Evolutionary conservation across 92 coral and sea anemone genomes (phyloP).

Genomic region (Phymanthus crucifer): DNA sequence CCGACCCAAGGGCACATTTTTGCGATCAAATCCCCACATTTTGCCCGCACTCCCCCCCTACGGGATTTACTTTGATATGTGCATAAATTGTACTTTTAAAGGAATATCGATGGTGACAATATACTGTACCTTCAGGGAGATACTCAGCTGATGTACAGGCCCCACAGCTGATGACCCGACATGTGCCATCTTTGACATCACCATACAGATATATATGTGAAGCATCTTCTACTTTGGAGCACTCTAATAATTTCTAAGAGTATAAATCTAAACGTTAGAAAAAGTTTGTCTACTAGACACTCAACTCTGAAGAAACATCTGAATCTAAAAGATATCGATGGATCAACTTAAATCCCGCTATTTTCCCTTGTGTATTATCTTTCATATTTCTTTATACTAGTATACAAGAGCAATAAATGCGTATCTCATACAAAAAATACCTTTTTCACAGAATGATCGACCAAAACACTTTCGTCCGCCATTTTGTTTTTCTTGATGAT

Average conservation of each 20-base stretch:
- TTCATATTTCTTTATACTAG: background rate
- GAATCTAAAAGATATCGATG: too few relatives aligned
- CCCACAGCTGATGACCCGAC: slow-evolving; percentile 57
- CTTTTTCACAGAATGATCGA: slow-evolving; percentile 54
- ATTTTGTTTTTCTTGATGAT: slow-evolving; percentile 49
- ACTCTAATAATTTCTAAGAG: slow-evolving; percentile 41
- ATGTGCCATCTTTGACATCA: slow-evolving; percentile 12
- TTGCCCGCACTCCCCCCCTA: too few relatives aligned
- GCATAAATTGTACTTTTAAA: background rate
- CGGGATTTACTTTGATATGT: too few relatives aligned
- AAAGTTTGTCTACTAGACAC: too few relatives aligned
- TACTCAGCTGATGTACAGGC: slow-evolving; percentile 50
- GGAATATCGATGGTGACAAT: background rate
- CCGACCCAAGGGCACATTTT: too few relatives aligned
- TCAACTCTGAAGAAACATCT: too few relatives aligned
- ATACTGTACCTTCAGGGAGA: slow-evolving; percentile 40
- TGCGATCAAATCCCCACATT: too few relatives aligned
- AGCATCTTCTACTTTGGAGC: slow-evolving; percentile 23
- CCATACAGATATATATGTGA: slow-evolving; percentile 56
- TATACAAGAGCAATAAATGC: background rate
- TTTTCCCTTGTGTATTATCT: too few relatives aligned
- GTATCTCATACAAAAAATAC: slow-evolving; percentile 9
- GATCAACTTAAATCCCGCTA: too few relatives aligned
- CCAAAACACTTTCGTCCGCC: slow-evolving; percentile 55
- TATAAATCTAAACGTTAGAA: background rate